A percentile compares a stretch with the other conserved stretches of the same genome.
Evolutionary conservation across 1,140 invertebrate genomes (phyloP).

Genomic region (Drosophila parabipectinata): DNA sequence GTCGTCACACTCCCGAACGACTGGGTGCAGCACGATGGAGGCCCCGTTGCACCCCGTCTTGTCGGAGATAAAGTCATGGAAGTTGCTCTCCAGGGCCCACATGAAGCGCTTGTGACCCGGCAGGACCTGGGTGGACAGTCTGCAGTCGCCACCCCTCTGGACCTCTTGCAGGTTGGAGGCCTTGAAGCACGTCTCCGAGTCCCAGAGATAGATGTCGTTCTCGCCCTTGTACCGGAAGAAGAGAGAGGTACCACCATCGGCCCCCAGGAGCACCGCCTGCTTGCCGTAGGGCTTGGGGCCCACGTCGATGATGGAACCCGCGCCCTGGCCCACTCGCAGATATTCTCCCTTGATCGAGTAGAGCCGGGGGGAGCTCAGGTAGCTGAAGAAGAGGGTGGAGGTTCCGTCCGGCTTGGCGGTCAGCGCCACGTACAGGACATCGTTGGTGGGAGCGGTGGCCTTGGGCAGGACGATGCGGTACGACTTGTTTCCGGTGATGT

Average conservation of each 20-base stretch:
- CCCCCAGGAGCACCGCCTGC: constrained; percentile 86
- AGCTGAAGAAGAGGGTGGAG: constrained; percentile 86
- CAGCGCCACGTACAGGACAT: constrained; percentile 86
- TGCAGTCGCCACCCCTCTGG: constrained; percentile 86
- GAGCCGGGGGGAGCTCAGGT: constrained; percentile 85
- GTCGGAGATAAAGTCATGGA: constrained; percentile 87
- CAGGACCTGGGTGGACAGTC: constrained; percentile 86
- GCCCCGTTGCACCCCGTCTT: constrained; percentile 86
- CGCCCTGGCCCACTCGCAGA: constrained; percentile 85
- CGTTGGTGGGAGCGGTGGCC: constrained; percentile 84
- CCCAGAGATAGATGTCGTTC: constrained; percentile 87
- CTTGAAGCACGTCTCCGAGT: constrained; percentile 86
- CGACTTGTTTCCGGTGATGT: constrained; percentile 85
- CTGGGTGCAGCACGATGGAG: constrained; percentile 85
- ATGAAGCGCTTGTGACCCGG: constrained; percentile 86
- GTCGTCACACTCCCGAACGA: constrained; percentile 84
- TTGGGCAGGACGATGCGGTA: constrained; percentile 86
- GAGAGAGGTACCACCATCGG: constrained; percentile 85
- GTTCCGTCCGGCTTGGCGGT: constrained; percentile 84
- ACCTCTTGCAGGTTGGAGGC: constrained; percentile 86
- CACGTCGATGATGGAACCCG: constrained; percentile 85
- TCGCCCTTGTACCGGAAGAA: constrained; percentile 87
- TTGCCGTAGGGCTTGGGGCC: constrained; percentile 85
- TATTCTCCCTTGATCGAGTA: constrained; percentile 85
- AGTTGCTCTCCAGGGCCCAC: constrained; percentile 88